Evolutionary conservation across 2,888 invertebrate species (phyloP).

Genomic region (Drosophila mercatorum): DNA sequence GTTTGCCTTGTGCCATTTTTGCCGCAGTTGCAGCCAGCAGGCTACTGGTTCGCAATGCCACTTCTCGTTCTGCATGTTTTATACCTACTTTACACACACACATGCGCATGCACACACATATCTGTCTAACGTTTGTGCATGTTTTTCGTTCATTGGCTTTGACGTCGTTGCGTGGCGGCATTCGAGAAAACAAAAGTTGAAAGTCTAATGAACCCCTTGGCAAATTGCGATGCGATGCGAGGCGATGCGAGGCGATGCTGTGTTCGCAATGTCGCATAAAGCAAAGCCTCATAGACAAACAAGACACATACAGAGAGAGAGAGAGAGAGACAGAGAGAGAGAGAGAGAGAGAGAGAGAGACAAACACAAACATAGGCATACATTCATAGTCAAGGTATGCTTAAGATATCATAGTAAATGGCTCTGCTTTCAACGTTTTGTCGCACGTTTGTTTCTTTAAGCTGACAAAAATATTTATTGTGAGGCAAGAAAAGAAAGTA

Average conservation of each 20-base stretch:
- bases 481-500: constrained; percentile 4
- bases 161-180: constrained; percentile 60
- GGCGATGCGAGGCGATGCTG: constrained; percentile 18
- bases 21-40: constrained; percentile 52
- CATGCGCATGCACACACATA: constrained; percentile 8
- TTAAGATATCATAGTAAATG: constrained; percentile 22
- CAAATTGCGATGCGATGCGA: constrained; percentile 43
- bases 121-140: constrained; percentile 45
- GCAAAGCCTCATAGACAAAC: constrained; percentile 38
- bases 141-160: constrained; percentile 77
- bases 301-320: neutral
- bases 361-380: neutral
- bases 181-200: constrained; percentile 50
- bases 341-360: neutral
- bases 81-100: constrained; percentile 9
- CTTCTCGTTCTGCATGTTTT: constrained; percentile 6
- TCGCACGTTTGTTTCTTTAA: constrained; percentile 6
- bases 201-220: constrained; percentile 79
- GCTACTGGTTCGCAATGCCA: constrained; percentile 1
- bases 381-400: neutral
- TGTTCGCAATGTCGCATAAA: constrained; percentile 44
- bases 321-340: neutral
- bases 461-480: constrained; percentile 30
- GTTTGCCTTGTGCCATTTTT: constrained; percentile 49
- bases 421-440: constrained; percentile 34